Evolutionary conservation across 2,888 invertebrate genomes (phyloP).

Genomic region (Anaspis maculata): DNA sequence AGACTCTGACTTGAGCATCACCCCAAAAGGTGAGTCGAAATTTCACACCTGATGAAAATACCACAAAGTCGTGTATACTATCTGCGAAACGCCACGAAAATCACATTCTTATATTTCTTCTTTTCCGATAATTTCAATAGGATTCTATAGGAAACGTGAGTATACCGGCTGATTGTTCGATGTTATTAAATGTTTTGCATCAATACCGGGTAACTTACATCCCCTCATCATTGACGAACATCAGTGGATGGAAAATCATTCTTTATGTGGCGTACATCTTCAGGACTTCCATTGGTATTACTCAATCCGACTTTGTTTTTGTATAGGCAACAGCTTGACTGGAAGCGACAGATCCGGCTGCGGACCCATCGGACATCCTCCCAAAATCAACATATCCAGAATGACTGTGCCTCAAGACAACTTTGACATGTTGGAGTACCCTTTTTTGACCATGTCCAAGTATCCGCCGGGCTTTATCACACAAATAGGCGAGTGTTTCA

Average conservation of each 20-base stretch:
- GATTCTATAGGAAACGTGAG: slow-evolving; percentile 52
- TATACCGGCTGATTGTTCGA: slow-evolving; percentile 30
- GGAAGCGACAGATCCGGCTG: slow-evolving; percentile 56
- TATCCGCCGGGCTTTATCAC: slow-evolving; percentile 84
- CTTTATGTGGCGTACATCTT: no score
- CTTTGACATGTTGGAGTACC: slow-evolving; percentile 88
- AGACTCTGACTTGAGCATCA: slow-evolving; percentile 87
- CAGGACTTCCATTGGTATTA: no score
- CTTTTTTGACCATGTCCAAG: slow-evolving; percentile 87
- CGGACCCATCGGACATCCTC: slow-evolving; percentile 49
- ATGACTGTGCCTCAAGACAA: slow-evolving; percentile 66
- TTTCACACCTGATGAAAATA: no score
- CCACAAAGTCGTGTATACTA: neutral
- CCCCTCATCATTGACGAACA: no score
- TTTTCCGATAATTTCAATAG: slow-evolving; percentile 32
- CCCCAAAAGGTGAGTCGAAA: slow-evolving; percentile 72
- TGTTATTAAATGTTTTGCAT: slow-evolving; percentile 24
- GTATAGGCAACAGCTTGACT: slow-evolving; percentile 71
- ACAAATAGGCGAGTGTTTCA: slow-evolving; percentile 74
- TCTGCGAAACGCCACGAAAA: slow-evolving; percentile 6
- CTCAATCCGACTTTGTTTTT: no score
- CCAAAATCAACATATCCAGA: slow-evolving; percentile 49
- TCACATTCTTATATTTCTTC: slow-evolving; percentile 11
- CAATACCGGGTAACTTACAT: no score
- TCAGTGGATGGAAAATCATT: no score